phyloP scores from a whole-genome alignment of 1,140 invertebrate species.

The Brachionus rubens region DNA sequence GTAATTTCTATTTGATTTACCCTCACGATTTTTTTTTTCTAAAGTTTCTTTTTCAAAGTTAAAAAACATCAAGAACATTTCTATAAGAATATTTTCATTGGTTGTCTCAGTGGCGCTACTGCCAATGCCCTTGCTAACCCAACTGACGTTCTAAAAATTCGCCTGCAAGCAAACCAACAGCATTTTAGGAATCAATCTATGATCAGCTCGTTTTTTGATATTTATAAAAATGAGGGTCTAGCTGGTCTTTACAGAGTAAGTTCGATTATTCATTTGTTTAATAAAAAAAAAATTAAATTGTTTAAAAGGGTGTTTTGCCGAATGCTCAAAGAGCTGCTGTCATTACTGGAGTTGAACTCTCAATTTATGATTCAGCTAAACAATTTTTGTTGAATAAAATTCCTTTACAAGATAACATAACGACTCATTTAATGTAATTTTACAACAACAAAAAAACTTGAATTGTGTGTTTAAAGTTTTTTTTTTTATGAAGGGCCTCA shows the following conservation, averaged over 20 bases:
- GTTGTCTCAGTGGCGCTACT: constrained; percentile 59
- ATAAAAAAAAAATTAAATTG: background rate
- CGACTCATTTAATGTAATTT: constrained; percentile 81
- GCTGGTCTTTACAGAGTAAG: constrained; percentile 58
- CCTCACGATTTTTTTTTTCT: constrained; percentile 25
- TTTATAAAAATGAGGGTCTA: constrained; percentile 55
- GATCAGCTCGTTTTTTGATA: constrained; percentile 53
- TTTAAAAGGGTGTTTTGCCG: constrained; percentile 75
- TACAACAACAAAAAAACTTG: background rate
- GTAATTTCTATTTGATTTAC: background rate
- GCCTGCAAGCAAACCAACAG: constrained; percentile 65
- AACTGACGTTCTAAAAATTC: constrained; percentile 60
- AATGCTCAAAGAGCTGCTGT: constrained; percentile 85
- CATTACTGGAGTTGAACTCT: constrained; percentile 86
- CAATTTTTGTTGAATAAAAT: constrained; percentile 67
- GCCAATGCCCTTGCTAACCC: constrained; percentile 58
- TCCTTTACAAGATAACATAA: constrained; percentile 72
- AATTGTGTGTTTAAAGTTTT: background rate
- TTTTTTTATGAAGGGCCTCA: constrained; percentile 7
- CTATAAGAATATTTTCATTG: constrained; percentile 77
- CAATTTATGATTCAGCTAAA: constrained; percentile 87
- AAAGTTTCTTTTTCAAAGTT: background rate
- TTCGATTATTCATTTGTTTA: no score
- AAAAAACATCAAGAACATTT: constrained; percentile 67
- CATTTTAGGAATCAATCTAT: constrained; percentile 49